A percentile compares a stretch with the other conserved stretches of the same genome.
Evolutionary conservation across 1,140 invertebrate genomes (phyloP).

Genomic region (Drosophila micromelanica): DNA sequence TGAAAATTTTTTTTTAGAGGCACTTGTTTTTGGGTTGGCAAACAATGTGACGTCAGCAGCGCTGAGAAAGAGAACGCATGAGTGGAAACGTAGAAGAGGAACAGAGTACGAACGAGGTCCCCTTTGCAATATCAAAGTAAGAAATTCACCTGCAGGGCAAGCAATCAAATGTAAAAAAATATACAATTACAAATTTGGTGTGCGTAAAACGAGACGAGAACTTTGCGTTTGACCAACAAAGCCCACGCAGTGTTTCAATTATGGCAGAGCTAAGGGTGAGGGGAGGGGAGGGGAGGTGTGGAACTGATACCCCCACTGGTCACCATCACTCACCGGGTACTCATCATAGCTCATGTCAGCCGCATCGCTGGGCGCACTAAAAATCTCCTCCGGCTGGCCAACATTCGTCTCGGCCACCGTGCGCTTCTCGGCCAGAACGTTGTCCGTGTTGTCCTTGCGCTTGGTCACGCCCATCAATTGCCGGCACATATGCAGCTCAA

Average conservation of each 20-base stretch:
- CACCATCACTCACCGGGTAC: slow-evolving; percentile 72
- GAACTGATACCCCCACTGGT: too few relatives aligned
- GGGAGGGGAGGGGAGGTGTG: background rate
- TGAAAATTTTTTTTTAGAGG: slow-evolving; percentile 2
- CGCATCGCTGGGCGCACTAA: slow-evolving; percentile 61
- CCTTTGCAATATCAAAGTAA: slow-evolving; percentile 33
- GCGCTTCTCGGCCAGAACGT: background rate
- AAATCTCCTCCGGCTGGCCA: slow-evolving; percentile 80
- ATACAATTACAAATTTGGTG: slow-evolving; percentile 72
- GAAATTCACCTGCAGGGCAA: slow-evolving; percentile 57
- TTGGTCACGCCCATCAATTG: slow-evolving; percentile 57
- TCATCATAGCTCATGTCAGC: slow-evolving; percentile 75
- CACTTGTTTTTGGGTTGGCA: background rate
- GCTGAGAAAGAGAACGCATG: background rate
- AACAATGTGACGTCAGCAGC: slow-evolving; percentile 52
- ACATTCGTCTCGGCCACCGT: slow-evolving; percentile 28
- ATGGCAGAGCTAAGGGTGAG: too few relatives aligned
- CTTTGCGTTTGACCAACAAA: slow-evolving; percentile 34
- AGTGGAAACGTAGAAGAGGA: background rate
- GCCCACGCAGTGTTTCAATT: slow-evolving; percentile 5
- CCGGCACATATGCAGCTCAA: slow-evolving; percentile 72
- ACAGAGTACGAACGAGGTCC: background rate
- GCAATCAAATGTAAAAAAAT: slow-evolving; percentile 80
- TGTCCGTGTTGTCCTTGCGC: slow-evolving; percentile 10
- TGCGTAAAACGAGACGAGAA: slow-evolving; percentile 64